Percentiles rank a stretch among this genome's conserved stretches.
Evolutionary conservation across 2,888 invertebrate genomes (phyloP).

Genomic region (Nemotelus nigrinus): DNA sequence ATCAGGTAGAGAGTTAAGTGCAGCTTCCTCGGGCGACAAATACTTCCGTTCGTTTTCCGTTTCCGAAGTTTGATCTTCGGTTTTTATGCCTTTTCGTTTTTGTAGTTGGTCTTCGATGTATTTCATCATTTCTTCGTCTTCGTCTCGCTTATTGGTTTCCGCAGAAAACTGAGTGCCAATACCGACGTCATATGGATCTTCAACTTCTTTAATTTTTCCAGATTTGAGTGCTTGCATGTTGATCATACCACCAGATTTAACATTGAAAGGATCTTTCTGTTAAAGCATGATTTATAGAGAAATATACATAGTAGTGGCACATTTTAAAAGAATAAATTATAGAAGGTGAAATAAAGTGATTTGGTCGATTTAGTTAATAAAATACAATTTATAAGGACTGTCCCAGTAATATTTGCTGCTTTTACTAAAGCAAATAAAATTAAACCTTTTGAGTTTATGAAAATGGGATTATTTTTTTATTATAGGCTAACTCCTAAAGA

Average conservation of each 20-base stretch:
- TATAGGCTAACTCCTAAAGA: too few species aligned
- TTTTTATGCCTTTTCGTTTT: conserved; percentile 78
- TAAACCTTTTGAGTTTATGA: too few species aligned
- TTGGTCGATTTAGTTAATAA: not conserved
- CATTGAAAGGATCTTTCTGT: conserved; percentile 77
- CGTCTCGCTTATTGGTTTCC: conserved; percentile 97
- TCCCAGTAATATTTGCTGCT: too few species aligned
- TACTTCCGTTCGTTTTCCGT: conserved; percentile 69
- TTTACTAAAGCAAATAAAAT: too few species aligned
- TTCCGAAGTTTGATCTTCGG: conserved; percentile 64
- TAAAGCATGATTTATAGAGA: conserved; percentile 46
- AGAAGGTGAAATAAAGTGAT: conserved; percentile 31
- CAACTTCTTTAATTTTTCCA: conserved; percentile 81
- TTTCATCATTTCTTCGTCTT: conserved; percentile 98
- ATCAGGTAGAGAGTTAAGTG: conserved; percentile 87
- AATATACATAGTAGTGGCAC: conserved; percentile 17
- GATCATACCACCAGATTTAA: conserved; percentile 87
- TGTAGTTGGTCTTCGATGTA: conserved; percentile 90
- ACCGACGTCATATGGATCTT: conserved; percentile 90
- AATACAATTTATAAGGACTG: too few species aligned
- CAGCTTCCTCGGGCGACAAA: conserved; percentile 89
- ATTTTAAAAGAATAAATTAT: not conserved
- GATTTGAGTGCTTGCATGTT: conserved; percentile 87
- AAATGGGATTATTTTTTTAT: too few species aligned
- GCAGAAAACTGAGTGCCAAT: conserved; percentile 98